Percentiles rank a stretch among this genome's conserved stretches.
Evolutionary conservation across 1,140 invertebrate genomes (phyloP).

Genomic region (Musca vetustissima): DNA sequence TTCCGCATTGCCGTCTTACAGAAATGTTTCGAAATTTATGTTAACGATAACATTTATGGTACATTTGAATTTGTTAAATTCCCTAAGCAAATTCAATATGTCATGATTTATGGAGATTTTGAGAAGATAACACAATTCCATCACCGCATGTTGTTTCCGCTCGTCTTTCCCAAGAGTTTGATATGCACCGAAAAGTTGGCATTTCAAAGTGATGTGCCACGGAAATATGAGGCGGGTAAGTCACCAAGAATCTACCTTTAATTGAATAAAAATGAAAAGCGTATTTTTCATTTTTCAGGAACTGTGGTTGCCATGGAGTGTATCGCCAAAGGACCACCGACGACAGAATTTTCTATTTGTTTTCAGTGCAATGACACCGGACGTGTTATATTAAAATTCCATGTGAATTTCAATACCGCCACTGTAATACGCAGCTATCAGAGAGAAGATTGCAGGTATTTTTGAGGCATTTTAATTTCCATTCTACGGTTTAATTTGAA

Average conservation of each 20-base stretch:
- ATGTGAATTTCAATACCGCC: slow-evolving; percentile 49
- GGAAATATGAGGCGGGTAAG: slow-evolving; percentile 45
- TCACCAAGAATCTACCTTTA: neutral
- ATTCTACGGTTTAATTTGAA: neutral
- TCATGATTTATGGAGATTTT: slow-evolving; percentile 49
- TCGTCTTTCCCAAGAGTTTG: slow-evolving; percentile 47
- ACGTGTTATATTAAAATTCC: slow-evolving; percentile 46
- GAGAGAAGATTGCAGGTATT: slow-evolving; percentile 46
- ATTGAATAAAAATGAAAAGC: too few relatives aligned
- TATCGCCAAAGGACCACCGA: slow-evolving; percentile 50
- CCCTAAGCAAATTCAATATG: slow-evolving; percentile 51
- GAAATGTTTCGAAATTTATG: slow-evolving; percentile 52
- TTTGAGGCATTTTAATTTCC: neutral
- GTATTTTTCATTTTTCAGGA: slow-evolving; percentile 28
- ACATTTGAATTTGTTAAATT: slow-evolving; percentile 52
- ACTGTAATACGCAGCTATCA: slow-evolving; percentile 48
- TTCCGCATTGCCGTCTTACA: slow-evolving; percentile 52
- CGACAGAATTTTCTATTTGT: slow-evolving; percentile 52
- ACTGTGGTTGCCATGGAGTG: slow-evolving; percentile 53
- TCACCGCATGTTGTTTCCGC: slow-evolving; percentile 50
- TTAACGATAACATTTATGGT: slow-evolving; percentile 51
- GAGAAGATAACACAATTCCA: slow-evolving; percentile 54
- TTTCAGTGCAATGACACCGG: slow-evolving; percentile 53
- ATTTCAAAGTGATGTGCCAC: slow-evolving; percentile 52
- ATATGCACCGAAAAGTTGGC: slow-evolving; percentile 46